These are phyloP conservation scores for Lethrus apterus DNA, from an alignment of 1,140 invertebrate species.

Conservation along the genomic window DNA sequence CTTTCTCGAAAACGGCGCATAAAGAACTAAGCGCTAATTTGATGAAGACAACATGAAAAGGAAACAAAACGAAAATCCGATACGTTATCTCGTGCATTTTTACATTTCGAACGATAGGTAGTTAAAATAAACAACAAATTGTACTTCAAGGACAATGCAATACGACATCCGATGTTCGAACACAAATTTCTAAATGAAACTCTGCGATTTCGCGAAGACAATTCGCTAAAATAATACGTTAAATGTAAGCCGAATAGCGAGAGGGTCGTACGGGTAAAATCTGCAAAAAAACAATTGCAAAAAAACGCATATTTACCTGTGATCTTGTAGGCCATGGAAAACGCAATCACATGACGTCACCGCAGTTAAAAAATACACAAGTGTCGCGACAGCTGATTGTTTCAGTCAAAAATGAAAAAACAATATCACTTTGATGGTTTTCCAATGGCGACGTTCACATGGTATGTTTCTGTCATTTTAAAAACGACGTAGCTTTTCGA, in stretches of 20 bases:
- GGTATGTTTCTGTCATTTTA: constrained; percentile 21
- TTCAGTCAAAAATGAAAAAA: too few relatives aligned
- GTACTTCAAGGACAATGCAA: constrained; percentile 21
- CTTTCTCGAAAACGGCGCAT: too few relatives aligned
- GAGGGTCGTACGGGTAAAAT: neutral
- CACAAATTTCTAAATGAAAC: constrained; percentile 21
- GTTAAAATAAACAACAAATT: constrained; percentile 15
- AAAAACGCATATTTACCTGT: constrained; percentile 19
- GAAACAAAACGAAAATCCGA: neutral
- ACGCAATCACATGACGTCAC: constrained; percentile 26
- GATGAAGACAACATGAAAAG: neutral
- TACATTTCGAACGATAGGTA: constrained; percentile 13
- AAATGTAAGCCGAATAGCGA: constrained; percentile 1
- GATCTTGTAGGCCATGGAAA: constrained; percentile 18
- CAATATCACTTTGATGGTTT: constrained; percentile 1
- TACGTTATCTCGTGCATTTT: constrained; percentile 9
- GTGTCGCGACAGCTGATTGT: neutral
- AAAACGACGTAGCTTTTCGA: constrained; percentile 3
- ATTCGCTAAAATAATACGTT: neutral
- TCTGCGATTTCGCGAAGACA: neutral
- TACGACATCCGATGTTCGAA: constrained; percentile 7
- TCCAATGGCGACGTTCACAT: neutral
- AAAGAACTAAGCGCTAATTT: neutral
- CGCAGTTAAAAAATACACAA: constrained; percentile 16
- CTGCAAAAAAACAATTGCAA: neutral